A percentile compares a stretch with the other conserved stretches of the same genome.
These are phyloP conservation scores for Campoplex capitator DNA, from an alignment of 2,888 invertebrate genomes.

Conservation along the genomic window DNA sequence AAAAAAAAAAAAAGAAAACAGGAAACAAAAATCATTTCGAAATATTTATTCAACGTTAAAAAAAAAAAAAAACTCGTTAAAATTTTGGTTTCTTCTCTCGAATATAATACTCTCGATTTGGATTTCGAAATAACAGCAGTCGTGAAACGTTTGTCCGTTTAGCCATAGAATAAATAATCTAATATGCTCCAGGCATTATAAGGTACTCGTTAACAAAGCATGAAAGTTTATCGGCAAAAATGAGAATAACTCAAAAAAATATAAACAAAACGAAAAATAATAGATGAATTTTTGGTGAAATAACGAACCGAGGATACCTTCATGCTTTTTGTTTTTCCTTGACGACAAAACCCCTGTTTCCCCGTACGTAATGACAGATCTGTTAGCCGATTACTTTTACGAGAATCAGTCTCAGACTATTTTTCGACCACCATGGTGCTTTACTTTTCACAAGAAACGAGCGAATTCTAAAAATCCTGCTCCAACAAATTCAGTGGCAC, in stretches of 20 bases:
- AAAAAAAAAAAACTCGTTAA: not conserved
- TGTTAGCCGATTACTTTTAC: slow-evolving; percentile 32
- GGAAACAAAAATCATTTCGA: slow-evolving; percentile 11
- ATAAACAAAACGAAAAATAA: slow-evolving; percentile 30
- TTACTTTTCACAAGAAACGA: not conserved
- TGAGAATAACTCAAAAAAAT: slow-evolving; percentile 31
- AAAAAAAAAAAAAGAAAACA: not conserved
- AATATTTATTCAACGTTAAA: not conserved
- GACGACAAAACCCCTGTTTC: slow-evolving; percentile 13
- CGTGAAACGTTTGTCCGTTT: slow-evolving; percentile 23
- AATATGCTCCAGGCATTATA: slow-evolving; percentile 65
- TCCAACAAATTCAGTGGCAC: slow-evolving; percentile 37
- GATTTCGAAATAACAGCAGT: slow-evolving; percentile 28
- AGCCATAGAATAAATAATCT: slow-evolving; percentile 62
- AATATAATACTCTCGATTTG: slow-evolving; percentile 30
- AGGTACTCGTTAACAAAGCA: slow-evolving; percentile 40
- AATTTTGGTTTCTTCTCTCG: not conserved
- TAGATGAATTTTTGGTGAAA: slow-evolving; percentile 18
- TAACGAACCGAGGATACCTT: not conserved
- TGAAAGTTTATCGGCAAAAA: slow-evolving; percentile 48
- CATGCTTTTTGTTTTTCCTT: slow-evolving; percentile 1
- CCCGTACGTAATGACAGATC: slow-evolving; percentile 10
- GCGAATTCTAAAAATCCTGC: slow-evolving; percentile 4
- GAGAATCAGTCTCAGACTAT: slow-evolving; percentile 43
- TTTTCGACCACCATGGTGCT: not conserved